phyloP scores from a whole-genome alignment of 2,797 vertebrate species.

The Sebastiscus tertius region DNA sequence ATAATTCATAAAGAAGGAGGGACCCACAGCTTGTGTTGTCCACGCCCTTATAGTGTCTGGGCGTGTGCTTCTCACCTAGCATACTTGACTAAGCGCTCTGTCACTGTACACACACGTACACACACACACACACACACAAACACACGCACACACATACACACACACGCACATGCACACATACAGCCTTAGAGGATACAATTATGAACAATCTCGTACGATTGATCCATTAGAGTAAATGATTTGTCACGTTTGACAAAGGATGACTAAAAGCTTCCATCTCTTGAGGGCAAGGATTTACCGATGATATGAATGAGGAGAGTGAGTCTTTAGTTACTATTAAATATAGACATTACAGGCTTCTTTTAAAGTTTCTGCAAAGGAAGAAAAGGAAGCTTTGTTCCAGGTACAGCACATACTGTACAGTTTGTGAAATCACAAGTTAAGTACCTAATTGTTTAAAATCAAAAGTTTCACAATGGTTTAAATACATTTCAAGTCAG shows the following conservation, averaged over 20 bases:
- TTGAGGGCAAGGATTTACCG: not conserved
- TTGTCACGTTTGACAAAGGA: not conserved
- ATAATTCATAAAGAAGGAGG: not conserved
- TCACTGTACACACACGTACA: not conserved
- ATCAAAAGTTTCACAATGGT: not conserved
- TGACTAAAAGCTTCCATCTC: not conserved
- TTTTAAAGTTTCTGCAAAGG: not conserved
- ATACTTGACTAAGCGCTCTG: conserved; percentile 11
- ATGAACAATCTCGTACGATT: not conserved
- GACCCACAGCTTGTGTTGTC: not conserved
- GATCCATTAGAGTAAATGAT: conserved; percentile 9
- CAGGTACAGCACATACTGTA: too few species aligned
- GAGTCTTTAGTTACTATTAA: not conserved
- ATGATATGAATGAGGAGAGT: not conserved
- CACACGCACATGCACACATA: not conserved
- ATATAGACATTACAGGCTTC: not conserved
- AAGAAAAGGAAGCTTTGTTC: not conserved
- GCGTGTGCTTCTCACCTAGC: conserved; percentile 27
- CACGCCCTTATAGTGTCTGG: not conserved
- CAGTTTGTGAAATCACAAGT: not conserved
- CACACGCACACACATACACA: not conserved
- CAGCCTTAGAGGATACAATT: conserved; percentile 8
- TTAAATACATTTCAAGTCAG: not conserved
- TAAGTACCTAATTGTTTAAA: not conserved
- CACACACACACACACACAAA: not conserved